Evolutionary conservation across 2,797 vertebrate species (phyloP).

Genomic region (Hybognathus amarus): DNA sequence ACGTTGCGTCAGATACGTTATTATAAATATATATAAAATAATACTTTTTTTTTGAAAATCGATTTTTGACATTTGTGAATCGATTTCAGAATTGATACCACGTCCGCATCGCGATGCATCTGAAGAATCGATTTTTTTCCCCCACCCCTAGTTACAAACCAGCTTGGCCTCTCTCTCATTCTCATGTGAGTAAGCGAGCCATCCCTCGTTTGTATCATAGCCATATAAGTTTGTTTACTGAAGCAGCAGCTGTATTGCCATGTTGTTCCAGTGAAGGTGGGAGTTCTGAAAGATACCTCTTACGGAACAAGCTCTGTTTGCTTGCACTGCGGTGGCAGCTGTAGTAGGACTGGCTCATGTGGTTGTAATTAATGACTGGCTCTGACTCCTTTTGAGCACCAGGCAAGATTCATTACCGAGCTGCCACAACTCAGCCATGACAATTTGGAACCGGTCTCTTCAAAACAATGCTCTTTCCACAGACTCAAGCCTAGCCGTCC

Average conservation of each 20-base stretch:
- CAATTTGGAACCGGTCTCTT: constrained; percentile 36
- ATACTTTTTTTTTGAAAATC: too few relatives aligned
- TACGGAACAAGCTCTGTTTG: constrained; percentile 31
- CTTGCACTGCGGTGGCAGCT: constrained; percentile 49
- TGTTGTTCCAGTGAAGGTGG: constrained; percentile 40
- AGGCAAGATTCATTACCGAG: constrained; percentile 51
- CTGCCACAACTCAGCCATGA: constrained; percentile 42
- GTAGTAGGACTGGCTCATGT: constrained; percentile 45
- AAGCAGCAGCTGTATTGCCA: constrained; percentile 41
- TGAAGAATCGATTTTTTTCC: too few relatives aligned
- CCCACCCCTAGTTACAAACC: too few relatives aligned
- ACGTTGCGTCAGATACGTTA: too few relatives aligned
- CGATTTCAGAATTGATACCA: too few relatives aligned
- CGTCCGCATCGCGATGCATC: too few relatives aligned
- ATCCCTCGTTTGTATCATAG: constrained; percentile 15
- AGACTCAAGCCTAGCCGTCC: constrained; percentile 4
- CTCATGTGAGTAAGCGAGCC: not conserved
- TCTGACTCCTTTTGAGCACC: constrained; percentile 42
- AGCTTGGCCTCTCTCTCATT: not conserved
- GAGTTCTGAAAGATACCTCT: constrained; percentile 19
- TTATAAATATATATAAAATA: too few relatives aligned
- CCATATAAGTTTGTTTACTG: constrained; percentile 30
- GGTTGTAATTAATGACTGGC: constrained; percentile 58
- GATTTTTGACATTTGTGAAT: too few relatives aligned
- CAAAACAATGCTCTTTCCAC: constrained; percentile 34